A percentile compares a stretch with the other conserved stretches of the same genome.
Conservation (phyloP, 2,888 invertebrate genomes). For the Sarcophaga carnaria region DNA sequence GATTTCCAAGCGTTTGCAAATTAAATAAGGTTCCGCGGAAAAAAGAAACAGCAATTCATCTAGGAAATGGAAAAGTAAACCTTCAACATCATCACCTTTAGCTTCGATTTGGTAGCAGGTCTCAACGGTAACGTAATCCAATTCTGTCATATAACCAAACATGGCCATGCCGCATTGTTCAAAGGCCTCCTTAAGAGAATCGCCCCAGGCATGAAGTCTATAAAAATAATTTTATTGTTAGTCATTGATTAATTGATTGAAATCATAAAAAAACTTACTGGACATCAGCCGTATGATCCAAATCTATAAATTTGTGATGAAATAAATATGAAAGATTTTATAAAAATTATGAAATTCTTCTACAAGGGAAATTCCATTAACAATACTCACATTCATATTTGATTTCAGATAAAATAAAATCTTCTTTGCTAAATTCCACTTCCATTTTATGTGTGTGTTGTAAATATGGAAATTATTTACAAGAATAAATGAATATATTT, state of each 20-base stretch:
- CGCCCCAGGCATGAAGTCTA: conserved; percentile 96
- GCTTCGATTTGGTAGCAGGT: conserved; percentile 92
- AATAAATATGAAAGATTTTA: background rate
- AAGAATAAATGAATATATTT: background rate
- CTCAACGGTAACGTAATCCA: conserved; percentile 91
- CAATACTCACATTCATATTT: conserved; percentile 92
- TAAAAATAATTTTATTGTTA: conserved; percentile 19
- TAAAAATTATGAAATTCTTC: background rate
- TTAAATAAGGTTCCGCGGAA: conserved; percentile 94
- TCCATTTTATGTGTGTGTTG: conserved; percentile 75
- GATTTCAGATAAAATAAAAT: conserved; percentile 85
- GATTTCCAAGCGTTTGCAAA: conserved; percentile 93
- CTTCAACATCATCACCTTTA: conserved; percentile 93
- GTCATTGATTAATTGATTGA: background rate
- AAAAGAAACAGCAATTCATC: conserved; percentile 97
- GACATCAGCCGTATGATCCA: conserved; percentile 99
- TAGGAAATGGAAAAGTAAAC: conserved; percentile 94
- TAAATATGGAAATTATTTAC: too few relatives aligned
- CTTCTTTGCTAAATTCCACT: conserved; percentile 84
- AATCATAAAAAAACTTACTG: conserved; percentile 88
- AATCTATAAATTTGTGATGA: conserved; percentile 84
- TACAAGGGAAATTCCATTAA: background rate
- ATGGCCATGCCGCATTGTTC: conserved; percentile 97
- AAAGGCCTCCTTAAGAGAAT: conserved; percentile 92
- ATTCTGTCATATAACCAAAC: conserved; percentile 99